A percentile compares a stretch with the other conserved stretches of the same genome.
Conservation (phyloP, 2,113 vertebrate genomes). For the Halichoeres trimaculatus region DNA sequence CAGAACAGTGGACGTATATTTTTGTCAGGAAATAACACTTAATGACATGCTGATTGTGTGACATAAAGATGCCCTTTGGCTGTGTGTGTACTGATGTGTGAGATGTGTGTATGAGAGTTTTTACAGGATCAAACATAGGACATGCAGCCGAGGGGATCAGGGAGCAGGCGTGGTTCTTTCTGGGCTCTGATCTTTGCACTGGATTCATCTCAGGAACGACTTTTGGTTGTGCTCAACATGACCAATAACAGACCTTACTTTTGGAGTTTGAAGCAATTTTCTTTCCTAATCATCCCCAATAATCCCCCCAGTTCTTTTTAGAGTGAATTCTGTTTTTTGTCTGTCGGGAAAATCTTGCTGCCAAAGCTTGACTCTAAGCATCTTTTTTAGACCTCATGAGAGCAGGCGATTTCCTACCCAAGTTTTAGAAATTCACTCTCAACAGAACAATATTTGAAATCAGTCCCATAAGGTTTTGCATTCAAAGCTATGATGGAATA, state of each 20-base stretch:
- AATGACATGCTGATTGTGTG: conserved; percentile 2
- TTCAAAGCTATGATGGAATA: no score
- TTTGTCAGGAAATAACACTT: conserved; percentile 43
- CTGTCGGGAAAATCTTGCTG: no score
- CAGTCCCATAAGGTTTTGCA: no score
- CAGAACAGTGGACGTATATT: conserved; percentile 9
- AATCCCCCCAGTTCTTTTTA: not conserved
- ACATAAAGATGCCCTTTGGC: conserved; percentile 7
- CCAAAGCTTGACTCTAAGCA: no score
- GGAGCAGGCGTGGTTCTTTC: conserved; percentile 58
- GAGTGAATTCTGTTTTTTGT: not conserved
- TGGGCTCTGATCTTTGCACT: not conserved
- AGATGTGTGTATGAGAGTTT: not conserved
- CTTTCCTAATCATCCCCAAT: not conserved
- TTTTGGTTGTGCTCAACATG: conserved; percentile 12
- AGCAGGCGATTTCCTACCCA: no score
- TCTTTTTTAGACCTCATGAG: no score
- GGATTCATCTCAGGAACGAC: conserved; percentile 24
- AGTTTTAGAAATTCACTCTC: no score
- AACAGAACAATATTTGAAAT: no score
- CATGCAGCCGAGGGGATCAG: conserved; percentile 17
- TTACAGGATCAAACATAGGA: conserved; percentile 32
- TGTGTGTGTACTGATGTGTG: not conserved
- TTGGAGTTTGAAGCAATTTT: not conserved
- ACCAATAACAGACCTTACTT: conserved; percentile 28